Base-by-base conservation (phyloP, 2,797 vertebrate genomes). In the Triplophysa bombifrons region DNA sequence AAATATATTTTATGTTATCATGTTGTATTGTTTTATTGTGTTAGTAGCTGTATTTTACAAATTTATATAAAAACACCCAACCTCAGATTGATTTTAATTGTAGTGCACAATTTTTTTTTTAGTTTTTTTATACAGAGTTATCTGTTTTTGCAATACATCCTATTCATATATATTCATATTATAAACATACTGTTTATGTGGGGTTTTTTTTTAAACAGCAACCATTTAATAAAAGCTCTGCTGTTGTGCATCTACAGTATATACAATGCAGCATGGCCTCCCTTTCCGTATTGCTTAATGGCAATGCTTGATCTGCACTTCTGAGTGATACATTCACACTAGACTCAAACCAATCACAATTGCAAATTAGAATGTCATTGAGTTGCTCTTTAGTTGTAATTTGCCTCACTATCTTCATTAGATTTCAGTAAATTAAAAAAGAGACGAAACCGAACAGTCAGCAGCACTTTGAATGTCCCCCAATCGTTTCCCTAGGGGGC, bases 281-380 rank as follows among this genome's bases (percentile, higher is more conserved):
- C 5, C 67, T 22, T 51, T 34, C 13, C 27, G 34, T 78, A 53
- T 41, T 64, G 76, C 20, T 71, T 63, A 63, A 63, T 51, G 38
- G 56, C n/a, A 69, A 46, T 20, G 4, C 67, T 71, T 68, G 4
- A 58, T 68, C 70, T 78, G 44, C 56, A 63, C 76, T 51, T 63
- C 44, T 41, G 34, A 16, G 9, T 8, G 14, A 66, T 22, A 25
- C 63, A 67, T 76, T 76, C 67, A 67, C 20, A 41, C 67, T 78
- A 48, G 25, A 71, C 61, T 71, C 56, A 70, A 61, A 78, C 61
- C 44, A 38, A 51, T 78, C 56, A 64, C 56, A 71, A 53, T 78
- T 63, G 44, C 46, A 53, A 61, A 77, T 77, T 50, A 41, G 12
- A 70, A 70, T 78, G 48, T 78, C 66, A 78, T 25, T 78, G 66